Base-by-base conservation (phyloP, 2,797 vertebrate genomes). In the Molossus alvarezi region DNA sequence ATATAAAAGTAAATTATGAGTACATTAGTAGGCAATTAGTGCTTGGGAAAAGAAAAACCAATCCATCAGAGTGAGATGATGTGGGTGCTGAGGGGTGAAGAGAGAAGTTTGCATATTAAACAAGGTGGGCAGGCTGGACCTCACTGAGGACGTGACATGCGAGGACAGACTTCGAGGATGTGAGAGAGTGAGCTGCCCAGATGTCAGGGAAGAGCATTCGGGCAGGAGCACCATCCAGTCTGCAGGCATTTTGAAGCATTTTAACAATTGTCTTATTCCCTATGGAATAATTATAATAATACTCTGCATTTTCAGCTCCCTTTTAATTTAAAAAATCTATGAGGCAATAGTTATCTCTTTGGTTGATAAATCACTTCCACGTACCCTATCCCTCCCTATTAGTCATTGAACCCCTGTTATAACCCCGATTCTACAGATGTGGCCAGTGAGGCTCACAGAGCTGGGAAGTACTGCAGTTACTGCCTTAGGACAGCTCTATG, bases 281-380 rank as follows among this genome's bases (percentile, higher is more conserved):
- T 55, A 14, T 33, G 21, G 60, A 83, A 53, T 37, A 57, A 33
- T 33, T 33, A 33, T 9, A 7, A 73, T 29, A 90, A 57, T 51
- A 69, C 75, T 82, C 33, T 83, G 73, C 21, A 69, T 93, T 79
- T 75, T 33, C 57, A 88, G 33, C 33, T 84, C 64, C 25, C 48
- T 88, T 89, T 96, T 87, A 69, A 87, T 93, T 95, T 92, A 80
- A 71, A 87, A 48, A 94, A 62, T n/a, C 69, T 53, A 37, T 0
- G 13, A 95, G 29, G 45, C 53, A 71, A 25, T 48, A 86, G 27
- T 67, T 55, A 80, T 60, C 82, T 81, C 72, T 88, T 65, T 64
- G 5, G 73, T 88, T 84, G 73, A 14, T 51, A 72, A 94, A 33
- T 62, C 86, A 60, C 45, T 79, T 88, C 37, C 29, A 48, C 13